Evolutionary conservation across 2,113 vertebrate species (phyloP).

Genomic region (Solenodon paradoxus): DNA sequence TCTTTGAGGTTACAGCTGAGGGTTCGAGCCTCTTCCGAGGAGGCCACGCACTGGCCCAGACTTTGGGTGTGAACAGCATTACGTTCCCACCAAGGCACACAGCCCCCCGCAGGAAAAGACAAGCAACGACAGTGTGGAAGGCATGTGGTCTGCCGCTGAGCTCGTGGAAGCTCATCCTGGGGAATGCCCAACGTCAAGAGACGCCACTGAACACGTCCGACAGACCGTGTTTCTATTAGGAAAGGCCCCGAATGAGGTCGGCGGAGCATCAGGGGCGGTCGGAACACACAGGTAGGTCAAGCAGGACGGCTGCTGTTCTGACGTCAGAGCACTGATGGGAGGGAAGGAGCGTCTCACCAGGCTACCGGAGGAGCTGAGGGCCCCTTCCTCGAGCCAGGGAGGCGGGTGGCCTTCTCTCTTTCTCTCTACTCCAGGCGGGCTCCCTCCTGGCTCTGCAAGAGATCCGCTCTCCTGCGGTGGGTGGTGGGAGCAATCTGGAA

Average conservation of each 20-base stretch:
- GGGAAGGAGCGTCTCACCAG: background rate
- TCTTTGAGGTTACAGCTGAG: constrained; percentile 71
- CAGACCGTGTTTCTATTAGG: background rate
- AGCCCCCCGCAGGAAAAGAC: too few species aligned
- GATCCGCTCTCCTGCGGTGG: background rate
- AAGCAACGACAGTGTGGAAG: background rate
- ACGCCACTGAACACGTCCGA: fast-evolving
- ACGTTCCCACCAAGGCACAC: background rate
- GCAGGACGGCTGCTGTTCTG: background rate
- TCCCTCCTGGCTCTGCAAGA: background rate
- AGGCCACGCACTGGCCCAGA: constrained; percentile 30
- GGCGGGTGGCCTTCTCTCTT: background rate
- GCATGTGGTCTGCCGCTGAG: fast-evolving
- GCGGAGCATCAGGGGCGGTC: background rate
- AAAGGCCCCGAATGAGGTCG: background rate
- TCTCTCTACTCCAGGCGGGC: background rate
- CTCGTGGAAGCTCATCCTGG: background rate
- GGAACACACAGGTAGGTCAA: background rate
- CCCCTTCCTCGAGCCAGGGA: background rate
- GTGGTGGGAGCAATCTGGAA: background rate
- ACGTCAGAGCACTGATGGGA: background rate
- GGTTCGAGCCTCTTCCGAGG: constrained; percentile 61
- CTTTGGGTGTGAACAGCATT: background rate
- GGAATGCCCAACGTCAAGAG: background rate
- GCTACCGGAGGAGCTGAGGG: fast-evolving